Conservation (phyloP, 2,113 vertebrate species). For the Isurus oxyrinchus region DNA sequence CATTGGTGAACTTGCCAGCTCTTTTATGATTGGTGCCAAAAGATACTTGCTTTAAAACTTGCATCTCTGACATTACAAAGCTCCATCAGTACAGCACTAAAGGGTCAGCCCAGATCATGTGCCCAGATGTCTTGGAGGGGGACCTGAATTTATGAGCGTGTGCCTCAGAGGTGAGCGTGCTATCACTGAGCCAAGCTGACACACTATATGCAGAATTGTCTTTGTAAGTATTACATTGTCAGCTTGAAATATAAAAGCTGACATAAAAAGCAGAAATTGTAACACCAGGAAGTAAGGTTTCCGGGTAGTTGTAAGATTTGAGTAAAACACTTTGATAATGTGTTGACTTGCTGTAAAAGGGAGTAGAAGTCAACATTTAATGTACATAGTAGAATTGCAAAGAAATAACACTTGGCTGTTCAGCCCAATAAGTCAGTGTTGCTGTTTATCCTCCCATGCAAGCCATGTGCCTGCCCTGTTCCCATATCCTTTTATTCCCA, state of each 20-base stretch:
- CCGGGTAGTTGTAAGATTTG: neutral
- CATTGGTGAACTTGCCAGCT: neutral
- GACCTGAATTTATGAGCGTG: neutral
- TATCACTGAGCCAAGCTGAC: neutral
- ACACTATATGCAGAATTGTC: neutral
- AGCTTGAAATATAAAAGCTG: neutral
- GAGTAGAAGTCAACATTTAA: neutral
- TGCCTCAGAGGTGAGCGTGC: neutral
- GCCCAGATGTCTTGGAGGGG: neutral
- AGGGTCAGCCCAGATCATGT: neutral
- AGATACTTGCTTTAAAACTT: neutral
- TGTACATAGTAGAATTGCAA: neutral
- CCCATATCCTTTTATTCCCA: neutral
- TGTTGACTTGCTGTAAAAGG: too few species aligned
- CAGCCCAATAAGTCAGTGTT: neutral
- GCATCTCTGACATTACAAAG: neutral
- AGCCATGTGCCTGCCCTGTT: neutral
- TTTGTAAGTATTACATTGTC: neutral
- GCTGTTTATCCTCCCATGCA: neutral
- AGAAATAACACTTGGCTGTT: neutral
- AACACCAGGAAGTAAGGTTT: neutral
- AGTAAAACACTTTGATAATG: too few species aligned
- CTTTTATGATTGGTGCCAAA: neutral
- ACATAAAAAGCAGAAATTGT: neutral
- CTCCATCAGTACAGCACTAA: neutral